Evolutionary conservation across 2,113 vertebrate genomes (phyloP).

Genomic region (Myrmophylax atrothorax): DNA sequence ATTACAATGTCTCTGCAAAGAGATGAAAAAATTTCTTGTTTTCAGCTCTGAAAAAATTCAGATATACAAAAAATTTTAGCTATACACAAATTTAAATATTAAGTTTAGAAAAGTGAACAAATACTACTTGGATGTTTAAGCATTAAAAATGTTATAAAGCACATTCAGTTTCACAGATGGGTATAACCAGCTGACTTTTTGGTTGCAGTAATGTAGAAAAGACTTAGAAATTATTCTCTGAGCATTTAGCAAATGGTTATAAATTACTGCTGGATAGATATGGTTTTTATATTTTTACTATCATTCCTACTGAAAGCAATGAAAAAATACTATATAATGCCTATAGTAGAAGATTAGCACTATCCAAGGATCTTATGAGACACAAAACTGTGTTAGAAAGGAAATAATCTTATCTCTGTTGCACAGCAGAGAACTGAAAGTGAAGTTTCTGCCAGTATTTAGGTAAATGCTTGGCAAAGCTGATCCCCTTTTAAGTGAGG

Average conservation of each 20-base stretch:
- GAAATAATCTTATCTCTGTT: background rate
- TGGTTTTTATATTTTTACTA: background rate
- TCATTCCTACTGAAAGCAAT: background rate
- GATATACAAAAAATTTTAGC: background rate
- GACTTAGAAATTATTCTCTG: background rate
- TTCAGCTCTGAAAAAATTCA: background rate
- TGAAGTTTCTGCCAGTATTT: background rate
- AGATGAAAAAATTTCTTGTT: background rate
- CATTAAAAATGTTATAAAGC: background rate
- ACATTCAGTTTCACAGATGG: background rate
- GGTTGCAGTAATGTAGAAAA: background rate
- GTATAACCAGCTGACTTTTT: background rate
- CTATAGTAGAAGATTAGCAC: background rate
- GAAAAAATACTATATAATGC: background rate
- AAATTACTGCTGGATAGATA: background rate
- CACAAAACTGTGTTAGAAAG: background rate
- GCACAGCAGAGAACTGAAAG: background rate
- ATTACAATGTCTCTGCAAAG: background rate
- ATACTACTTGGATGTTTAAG: background rate
- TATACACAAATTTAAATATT: background rate
- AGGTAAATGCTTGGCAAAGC: background rate
- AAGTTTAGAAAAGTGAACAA: background rate
- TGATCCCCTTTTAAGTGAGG: background rate
- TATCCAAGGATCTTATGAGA: background rate
- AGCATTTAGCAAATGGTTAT: background rate